Evolutionary conservation across 2,113 vertebrate genomes (phyloP).

Genomic region (Anolis carolinensis): DNA sequence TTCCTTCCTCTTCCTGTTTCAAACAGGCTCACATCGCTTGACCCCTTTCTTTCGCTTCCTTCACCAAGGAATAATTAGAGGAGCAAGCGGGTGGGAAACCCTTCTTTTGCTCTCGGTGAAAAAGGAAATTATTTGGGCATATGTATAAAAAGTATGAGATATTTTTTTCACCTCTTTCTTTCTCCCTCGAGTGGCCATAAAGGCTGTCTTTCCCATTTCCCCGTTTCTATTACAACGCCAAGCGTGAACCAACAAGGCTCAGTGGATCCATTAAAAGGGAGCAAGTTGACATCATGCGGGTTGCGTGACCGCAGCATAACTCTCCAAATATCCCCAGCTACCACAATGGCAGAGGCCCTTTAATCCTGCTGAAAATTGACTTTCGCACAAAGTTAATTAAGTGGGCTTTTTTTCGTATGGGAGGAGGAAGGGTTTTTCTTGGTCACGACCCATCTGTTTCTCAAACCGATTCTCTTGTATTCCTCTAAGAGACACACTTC

Average conservation of each 20-base stretch:
- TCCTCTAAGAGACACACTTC: too few species aligned
- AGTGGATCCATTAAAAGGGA: constrained; percentile 28
- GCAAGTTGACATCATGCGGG: constrained; percentile 22
- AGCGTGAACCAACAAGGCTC: constrained; percentile 36
- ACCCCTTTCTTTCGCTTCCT: neutral
- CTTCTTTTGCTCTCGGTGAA: constrained; percentile 39
- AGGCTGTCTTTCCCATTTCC: constrained; percentile 52
- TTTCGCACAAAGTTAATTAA: constrained; percentile 18
- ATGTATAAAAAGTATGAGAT: too few species aligned
- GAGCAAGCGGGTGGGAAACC: neutral
- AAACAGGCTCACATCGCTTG: neutral
- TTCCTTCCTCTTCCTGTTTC: too few species aligned
- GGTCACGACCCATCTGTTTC: constrained; percentile 7
- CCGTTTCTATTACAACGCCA: constrained; percentile 25
- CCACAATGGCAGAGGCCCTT: neutral
- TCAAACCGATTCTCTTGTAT: constrained; percentile 16
- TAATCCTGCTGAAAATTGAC: constrained; percentile 3
- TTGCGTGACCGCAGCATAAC: constrained; percentile 45
- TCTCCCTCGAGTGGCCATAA: constrained; percentile 49
- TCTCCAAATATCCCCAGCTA: constrained; percentile 29
- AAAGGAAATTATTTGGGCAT: constrained; percentile 43
- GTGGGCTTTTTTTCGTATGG: constrained; percentile 32
- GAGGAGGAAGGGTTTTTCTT: constrained; percentile 9
- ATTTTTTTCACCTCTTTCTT: constrained; percentile 21
- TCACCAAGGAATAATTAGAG: constrained; percentile 34